Base-by-base conservation (phyloP, 2,113 vertebrate species). In the Murina feae region DNA sequence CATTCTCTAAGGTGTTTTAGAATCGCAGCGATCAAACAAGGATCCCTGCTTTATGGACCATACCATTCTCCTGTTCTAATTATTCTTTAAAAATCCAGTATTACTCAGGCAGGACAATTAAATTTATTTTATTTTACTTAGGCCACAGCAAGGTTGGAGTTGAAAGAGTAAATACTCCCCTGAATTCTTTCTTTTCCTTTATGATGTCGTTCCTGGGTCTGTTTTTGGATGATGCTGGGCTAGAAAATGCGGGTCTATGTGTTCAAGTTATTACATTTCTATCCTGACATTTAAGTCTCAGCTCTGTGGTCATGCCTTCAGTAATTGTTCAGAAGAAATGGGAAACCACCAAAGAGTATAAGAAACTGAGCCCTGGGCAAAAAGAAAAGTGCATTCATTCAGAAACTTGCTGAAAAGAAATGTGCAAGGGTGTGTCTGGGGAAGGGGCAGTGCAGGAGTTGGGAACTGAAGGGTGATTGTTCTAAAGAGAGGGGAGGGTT, bases 391-490 rank as follows among this genome's bases (percentile, higher is more conserved):
- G 1, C 1, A 0, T 17, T 18, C 28, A 4, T 14, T 8, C 7
- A 51, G 68, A 28, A 16, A 28, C 39, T 14, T 21, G 11, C 10
- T 30, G 28, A 42, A 30, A n/a, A 6, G 60, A 58, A 37, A 9
- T 0, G 42, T 20, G 1, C 32, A 9, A 16, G 1, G 5, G 30
- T 16, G 7, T 9, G 0, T 65, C 5, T 0, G 3, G 21, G 44
- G 25, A 9, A 1, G 37, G 74, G 13, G 18, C 17, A 1, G n/a
- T n/a, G 1, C 6, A n/a, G 6, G 9, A 25, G 20, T 0, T 25
- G 30, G 28, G 14, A 63, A n/a, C 6, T 13, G 6, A 51, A 76
- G 42, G 9, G 23, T 39, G 23, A 65, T 69, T 55, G 14, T 32
- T 44, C 14, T 49, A 23, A 60, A 47, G 55, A 80, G 25, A 37